phyloP scores from a whole-genome alignment of 2,888 invertebrate species.

The Meteorus cinctellus region DNA sequence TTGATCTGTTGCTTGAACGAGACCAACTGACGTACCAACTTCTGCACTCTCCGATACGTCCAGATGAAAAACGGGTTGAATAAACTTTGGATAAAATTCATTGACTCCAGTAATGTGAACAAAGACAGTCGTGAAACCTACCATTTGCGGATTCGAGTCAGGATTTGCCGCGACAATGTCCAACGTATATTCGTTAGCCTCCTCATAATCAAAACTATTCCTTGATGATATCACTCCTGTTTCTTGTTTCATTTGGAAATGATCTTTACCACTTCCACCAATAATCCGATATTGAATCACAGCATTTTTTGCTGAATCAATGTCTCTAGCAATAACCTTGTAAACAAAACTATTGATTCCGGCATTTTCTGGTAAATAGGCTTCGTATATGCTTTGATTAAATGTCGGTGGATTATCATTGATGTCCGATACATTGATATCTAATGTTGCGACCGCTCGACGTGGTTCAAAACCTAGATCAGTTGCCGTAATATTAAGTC shows the following conservation, averaged over 20 bases:
- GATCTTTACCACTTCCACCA: slow-evolving; percentile 83
- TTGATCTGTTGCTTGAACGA: slow-evolving; percentile 91
- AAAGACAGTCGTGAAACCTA: slow-evolving; percentile 81
- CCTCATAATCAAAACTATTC: slow-evolving; percentile 90
- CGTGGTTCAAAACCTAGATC: slow-evolving; percentile 89
- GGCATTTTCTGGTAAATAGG: slow-evolving; percentile 88
- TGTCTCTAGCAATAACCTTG: slow-evolving; percentile 83
- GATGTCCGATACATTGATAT: slow-evolving; percentile 91
- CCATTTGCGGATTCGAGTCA: slow-evolving; percentile 82
- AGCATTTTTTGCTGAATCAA: slow-evolving; percentile 91
- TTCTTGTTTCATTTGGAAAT: slow-evolving; percentile 85
- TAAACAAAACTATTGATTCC: slow-evolving; percentile 84
- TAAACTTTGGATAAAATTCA: slow-evolving; percentile 90
- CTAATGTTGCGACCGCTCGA: slow-evolving; percentile 85
- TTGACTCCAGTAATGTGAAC: slow-evolving; percentile 90
- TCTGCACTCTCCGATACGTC: slow-evolving; percentile 94
- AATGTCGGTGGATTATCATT: slow-evolving; percentile 95
- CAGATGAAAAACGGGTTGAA: slow-evolving; percentile 92
- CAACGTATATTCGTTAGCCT: slow-evolving; percentile 82
- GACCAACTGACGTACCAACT: slow-evolving; percentile 88
- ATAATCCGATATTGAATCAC: slow-evolving; percentile 88
- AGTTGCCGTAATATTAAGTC: slow-evolving; percentile 88
- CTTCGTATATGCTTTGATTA: slow-evolving; percentile 84
- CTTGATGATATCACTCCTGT: slow-evolving; percentile 86
- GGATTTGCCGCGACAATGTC: slow-evolving; percentile 91